These are phyloP conservation scores for Martes martes DNA, from an alignment of 2,113 vertebrate species.

Conservation along the genomic window DNA sequence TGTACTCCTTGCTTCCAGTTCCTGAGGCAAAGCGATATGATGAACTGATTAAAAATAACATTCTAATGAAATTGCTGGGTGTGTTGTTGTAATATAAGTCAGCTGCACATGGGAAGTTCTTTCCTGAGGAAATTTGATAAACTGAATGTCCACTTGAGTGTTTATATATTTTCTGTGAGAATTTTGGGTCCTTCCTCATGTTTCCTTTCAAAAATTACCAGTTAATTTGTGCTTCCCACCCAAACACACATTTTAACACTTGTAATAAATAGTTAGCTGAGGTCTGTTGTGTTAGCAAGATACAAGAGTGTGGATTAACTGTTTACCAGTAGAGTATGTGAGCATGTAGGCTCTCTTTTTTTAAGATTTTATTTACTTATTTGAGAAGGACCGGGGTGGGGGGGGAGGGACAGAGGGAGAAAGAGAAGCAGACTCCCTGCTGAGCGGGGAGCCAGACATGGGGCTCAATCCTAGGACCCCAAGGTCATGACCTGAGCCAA, in stretches of 20 bases:
- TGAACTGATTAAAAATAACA: constrained; percentile 69
- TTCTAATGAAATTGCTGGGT: constrained; percentile 63
- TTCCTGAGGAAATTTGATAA: constrained; percentile 81
- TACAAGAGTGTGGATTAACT: neutral
- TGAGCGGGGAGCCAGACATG: neutral
- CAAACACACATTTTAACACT: constrained; percentile 34
- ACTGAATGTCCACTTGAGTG: constrained; percentile 52
- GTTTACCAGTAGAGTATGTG: neutral
- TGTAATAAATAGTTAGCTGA: neutral
- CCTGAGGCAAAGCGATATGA: constrained; percentile 6
- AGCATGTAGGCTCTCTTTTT: neutral
- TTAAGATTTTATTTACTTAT: neutral
- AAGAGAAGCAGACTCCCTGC: neutral
- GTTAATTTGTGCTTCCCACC: constrained; percentile 28
- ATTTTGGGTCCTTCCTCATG: constrained; percentile 27
- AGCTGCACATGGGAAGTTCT: constrained; percentile 75
- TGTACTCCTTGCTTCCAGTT: constrained; percentile 44
- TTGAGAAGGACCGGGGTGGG: neutral
- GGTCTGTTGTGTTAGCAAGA: neutral
- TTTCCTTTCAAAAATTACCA: neutral
- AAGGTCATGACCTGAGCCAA: neutral
- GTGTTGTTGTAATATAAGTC: constrained; percentile 59
- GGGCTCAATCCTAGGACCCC: neutral
- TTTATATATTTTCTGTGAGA: constrained; percentile 32
- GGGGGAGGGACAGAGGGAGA: neutral